Percentiles rank a stretch among this genome's conserved stretches.
Evolutionary conservation across 2,113 vertebrate species (phyloP).

Genomic region (Typhlomys cinereus): DNA sequence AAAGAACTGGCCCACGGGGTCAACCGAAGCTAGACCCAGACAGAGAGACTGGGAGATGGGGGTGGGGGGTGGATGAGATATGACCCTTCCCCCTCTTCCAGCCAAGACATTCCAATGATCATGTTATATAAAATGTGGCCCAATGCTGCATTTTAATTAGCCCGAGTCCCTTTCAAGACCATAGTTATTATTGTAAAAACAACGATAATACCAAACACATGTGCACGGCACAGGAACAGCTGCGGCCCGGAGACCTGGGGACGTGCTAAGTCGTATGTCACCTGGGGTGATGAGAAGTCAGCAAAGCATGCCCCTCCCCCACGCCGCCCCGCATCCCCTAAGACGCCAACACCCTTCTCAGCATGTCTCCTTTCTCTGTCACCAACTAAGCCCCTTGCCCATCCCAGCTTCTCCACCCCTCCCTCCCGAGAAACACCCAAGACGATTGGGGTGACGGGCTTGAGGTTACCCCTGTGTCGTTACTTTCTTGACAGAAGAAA

Average conservation of each 20-base stretch:
- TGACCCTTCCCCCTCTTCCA: neutral
- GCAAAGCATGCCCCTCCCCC: neutral
- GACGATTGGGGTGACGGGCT: neutral
- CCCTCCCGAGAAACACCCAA: conserved; percentile 4
- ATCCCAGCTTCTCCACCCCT: neutral
- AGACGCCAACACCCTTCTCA: conserved; percentile 25
- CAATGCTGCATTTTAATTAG: conserved; percentile 73
- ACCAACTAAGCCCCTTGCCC: neutral
- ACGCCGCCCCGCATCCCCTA: rapidly evolving
- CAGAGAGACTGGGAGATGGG: too few relatives aligned
- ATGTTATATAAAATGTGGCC: conserved; percentile 40
- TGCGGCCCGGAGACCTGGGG: conserved; percentile 53
- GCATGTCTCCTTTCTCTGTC: neutral
- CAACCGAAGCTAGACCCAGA: neutral
- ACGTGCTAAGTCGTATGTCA: conserved; percentile 69
- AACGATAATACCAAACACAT: conserved; percentile 76
- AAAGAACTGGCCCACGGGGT: neutral
- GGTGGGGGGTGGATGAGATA: neutral
- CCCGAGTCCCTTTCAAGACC: conserved; percentile 69
- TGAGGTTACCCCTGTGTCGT: conserved; percentile 65
- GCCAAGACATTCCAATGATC: conserved; percentile 1
- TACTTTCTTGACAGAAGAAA: conserved; percentile 49
- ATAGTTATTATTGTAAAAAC: conserved; percentile 72
- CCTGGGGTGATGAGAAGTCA: conserved; percentile 53
- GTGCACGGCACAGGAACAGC: conserved; percentile 47